Evolutionary conservation across 1,140 invertebrate species (phyloP).

Genomic region (Hirudo medicinalis): DNA sequence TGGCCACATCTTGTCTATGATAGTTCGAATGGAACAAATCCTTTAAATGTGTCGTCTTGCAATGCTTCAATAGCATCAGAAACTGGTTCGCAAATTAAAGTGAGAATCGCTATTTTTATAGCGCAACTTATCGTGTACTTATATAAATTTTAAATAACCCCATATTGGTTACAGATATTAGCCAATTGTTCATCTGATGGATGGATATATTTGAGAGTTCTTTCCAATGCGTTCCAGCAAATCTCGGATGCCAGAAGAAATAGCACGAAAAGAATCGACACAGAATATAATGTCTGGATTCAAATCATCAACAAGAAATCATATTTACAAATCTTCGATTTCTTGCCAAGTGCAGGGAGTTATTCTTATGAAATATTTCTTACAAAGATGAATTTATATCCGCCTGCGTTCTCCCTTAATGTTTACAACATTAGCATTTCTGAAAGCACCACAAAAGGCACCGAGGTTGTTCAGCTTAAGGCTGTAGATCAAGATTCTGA

Average conservation of each 20-base stretch:
- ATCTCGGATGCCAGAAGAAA: slow-evolving; percentile 2
- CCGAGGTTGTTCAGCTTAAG: slow-evolving; percentile 31
- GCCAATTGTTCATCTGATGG: neutral
- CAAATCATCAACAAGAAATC: slow-evolving; percentile 13
- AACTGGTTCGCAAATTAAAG: neutral
- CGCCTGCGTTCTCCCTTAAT: slow-evolving; percentile 27
- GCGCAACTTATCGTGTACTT: neutral
- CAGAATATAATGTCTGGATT: slow-evolving; percentile 19
- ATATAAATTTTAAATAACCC: neutral
- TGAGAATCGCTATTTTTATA: neutral
- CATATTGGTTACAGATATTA: slow-evolving; percentile 11
- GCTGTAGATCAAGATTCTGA: slow-evolving; percentile 30
- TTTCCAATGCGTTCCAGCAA: neutral
- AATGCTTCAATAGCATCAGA: slow-evolving; percentile 16
- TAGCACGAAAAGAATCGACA: neutral
- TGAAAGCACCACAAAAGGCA: neutral
- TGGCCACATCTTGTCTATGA: slow-evolving; percentile 26
- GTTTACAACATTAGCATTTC: slow-evolving; percentile 20
- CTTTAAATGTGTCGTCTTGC: slow-evolving; percentile 14
- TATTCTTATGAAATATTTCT: neutral
- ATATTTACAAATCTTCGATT: slow-evolving; percentile 18
- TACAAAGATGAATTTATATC: slow-evolving; percentile 23
- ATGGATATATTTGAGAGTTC: slow-evolving; percentile 16
- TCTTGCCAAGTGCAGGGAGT: neutral
- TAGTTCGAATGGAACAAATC: slow-evolving; percentile 24